phyloP scores from a whole-genome alignment of 2,888 invertebrate species.

The Allygus modestus region DNA sequence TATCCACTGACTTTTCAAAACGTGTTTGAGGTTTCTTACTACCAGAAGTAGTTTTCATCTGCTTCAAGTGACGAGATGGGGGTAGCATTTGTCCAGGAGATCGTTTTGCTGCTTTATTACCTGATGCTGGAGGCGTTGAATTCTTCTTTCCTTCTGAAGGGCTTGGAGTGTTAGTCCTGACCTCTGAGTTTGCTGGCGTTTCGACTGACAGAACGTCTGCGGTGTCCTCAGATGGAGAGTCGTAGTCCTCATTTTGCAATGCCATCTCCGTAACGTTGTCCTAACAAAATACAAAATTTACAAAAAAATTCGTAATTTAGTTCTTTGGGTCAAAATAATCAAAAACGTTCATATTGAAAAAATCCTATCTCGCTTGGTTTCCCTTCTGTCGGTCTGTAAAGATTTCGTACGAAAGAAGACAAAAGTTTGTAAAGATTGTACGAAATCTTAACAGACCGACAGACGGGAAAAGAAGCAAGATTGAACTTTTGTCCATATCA shows the following conservation, averaged over 20 bases:
- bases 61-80: conserved; percentile 35
- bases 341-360: no score
- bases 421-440: no score
- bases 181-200: not conserved
- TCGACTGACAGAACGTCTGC: conserved; percentile 32
- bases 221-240: conserved; percentile 27
- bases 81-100: conserved; percentile 29
- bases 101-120: conserved; percentile 42
- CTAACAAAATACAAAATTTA: conserved; percentile 45
- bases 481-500: conserved; percentile 28
- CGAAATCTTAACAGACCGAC: conserved; percentile 11
- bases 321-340: no score
- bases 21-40: conserved; percentile 46
- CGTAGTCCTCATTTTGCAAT: conserved; percentile 44
- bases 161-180: conserved; percentile 32
- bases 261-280: conserved; percentile 34
- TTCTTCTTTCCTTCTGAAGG: conserved; percentile 36
- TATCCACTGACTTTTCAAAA: conserved; percentile 51
- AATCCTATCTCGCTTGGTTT: not conserved
- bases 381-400: no score
- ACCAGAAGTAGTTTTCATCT: conserved; percentile 43
- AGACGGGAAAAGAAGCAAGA: conserved; percentile 37
- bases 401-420: no score
- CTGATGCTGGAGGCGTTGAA: conserved; percentile 35
- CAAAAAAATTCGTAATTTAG: conserved; percentile 3